Percentiles rank a stretch among this genome's conserved stretches.
Evolutionary conservation across 2,113 vertebrate genomes (phyloP).

Genomic region (Anser cygnoides): DNA sequence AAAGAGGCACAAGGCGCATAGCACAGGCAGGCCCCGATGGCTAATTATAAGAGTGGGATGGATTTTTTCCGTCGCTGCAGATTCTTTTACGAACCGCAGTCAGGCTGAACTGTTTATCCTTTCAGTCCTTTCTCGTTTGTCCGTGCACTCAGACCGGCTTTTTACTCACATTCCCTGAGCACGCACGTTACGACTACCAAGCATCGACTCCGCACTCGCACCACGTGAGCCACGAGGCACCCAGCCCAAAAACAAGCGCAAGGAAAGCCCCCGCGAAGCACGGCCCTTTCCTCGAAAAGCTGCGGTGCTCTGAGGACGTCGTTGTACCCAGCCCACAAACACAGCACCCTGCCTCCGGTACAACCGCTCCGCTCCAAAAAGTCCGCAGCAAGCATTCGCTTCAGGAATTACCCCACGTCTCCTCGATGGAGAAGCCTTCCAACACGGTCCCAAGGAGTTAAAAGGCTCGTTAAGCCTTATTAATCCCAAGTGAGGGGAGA

Average conservation of each 20-base stretch:
- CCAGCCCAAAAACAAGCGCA: no score
- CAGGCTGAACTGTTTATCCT: background rate
- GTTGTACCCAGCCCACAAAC: no score
- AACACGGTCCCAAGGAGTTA: background rate
- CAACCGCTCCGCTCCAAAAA: fast-evolving
- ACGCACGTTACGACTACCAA: fast-evolving
- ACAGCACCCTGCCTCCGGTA: background rate
- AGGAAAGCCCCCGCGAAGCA: fast-evolving
- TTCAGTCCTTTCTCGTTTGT: background rate
- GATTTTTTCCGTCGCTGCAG: background rate
- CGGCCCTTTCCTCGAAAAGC: background rate
- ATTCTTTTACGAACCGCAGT: background rate
- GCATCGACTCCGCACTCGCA: fast-evolving
- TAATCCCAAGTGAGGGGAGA: background rate
- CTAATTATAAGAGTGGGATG: background rate
- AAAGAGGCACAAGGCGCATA: background rate
- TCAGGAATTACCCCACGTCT: background rate
- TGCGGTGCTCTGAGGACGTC: background rate
- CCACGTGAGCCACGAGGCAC: fast-evolving
- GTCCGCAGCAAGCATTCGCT: fast-evolving
- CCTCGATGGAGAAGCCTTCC: background rate
- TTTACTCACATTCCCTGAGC: background rate
- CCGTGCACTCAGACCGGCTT: background rate
- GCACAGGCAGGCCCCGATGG: background rate
- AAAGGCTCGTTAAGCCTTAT: fast-evolving